A percentile compares a stretch with the other conserved stretches of the same genome.
Conservation (phyloP, 2,888 invertebrate genomes). For the Cataglyphis cursor region DNA sequence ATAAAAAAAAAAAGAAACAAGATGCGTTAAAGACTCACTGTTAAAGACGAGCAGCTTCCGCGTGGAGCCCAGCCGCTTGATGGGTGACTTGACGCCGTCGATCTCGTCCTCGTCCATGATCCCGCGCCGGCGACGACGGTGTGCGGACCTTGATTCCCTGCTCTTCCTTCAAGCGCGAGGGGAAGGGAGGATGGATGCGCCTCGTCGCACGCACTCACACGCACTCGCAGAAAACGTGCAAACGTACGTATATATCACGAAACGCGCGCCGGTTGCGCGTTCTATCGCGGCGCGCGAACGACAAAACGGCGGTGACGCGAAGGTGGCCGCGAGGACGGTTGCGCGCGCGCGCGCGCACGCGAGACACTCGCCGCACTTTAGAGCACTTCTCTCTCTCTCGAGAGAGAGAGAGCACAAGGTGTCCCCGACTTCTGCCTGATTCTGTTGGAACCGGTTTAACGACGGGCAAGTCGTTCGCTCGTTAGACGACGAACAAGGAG, state of each 20-base stretch:
- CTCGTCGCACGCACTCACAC: not conserved
- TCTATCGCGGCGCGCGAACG: slow-evolving; percentile 44
- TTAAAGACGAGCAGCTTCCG: slow-evolving; percentile 93
- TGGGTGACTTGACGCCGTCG: slow-evolving; percentile 92
- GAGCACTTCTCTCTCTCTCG: slow-evolving; percentile 69
- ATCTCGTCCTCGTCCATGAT: slow-evolving; percentile 92
- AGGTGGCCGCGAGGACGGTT: slow-evolving; percentile 31
- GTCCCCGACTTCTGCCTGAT: slow-evolving; percentile 50
- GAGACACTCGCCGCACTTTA: slow-evolving; percentile 78
- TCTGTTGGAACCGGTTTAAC: slow-evolving; percentile 73
- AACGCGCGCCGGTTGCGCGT: slow-evolving; percentile 44
- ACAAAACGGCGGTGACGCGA: slow-evolving; percentile 5
- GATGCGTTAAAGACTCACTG: slow-evolving; percentile 88
- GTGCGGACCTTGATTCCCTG: slow-evolving; percentile 51
- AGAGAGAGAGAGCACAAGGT: slow-evolving; percentile 56
- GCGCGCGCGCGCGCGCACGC: slow-evolving; percentile 27
- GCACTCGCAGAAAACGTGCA: slow-evolving; percentile 44
- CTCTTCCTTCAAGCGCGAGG: slow-evolving; percentile 12
- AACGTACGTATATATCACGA: not conserved
- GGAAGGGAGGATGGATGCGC: slow-evolving; percentile 23
- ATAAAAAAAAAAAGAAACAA: not conserved
- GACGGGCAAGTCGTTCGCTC: slow-evolving; percentile 28
- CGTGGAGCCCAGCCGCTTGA: slow-evolving; percentile 93
- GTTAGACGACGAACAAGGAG: not conserved
- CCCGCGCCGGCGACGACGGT: slow-evolving; percentile 57